Conservation (phyloP, 2,797 vertebrate genomes). For the Sebastes steindachneri region DNA sequence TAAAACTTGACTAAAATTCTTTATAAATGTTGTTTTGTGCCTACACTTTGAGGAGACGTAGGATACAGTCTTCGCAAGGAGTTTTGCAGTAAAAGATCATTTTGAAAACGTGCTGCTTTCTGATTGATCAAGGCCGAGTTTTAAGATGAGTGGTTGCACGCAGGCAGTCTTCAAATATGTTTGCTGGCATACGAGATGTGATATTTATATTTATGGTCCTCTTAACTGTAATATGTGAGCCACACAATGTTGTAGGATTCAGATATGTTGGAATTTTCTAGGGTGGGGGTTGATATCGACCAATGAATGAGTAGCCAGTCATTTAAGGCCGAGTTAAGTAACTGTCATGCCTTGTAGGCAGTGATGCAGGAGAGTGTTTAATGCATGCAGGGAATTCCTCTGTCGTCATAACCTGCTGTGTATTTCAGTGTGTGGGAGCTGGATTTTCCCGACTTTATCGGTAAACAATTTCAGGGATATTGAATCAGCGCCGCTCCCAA, state of each 20-base stretch:
- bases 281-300: background rate
- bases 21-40: background rate
- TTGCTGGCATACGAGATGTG: background rate
- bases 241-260: background rate
- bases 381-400: background rate
- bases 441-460: slow-evolving; percentile 9
- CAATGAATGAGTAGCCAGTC: background rate
- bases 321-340: background rate
- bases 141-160: background rate
- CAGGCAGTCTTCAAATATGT: background rate
- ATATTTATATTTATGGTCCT: background rate
- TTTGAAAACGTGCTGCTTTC: background rate
- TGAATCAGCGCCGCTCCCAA: slow-evolving; percentile 15
- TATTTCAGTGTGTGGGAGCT: background rate
- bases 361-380: background rate
- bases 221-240: background rate
- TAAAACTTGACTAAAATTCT: background rate
- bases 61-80: background rate
- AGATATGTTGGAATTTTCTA: background rate
- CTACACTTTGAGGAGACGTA: background rate
- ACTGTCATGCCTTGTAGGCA: background rate
- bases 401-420: background rate
- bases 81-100: background rate
- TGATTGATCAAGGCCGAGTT: background rate
- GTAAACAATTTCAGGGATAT: background rate